Evolutionary conservation across 2,888 invertebrate genomes (phyloP), one percentile per base, ranked within the genome.

Genomic region (Sipha maydis): DNA sequence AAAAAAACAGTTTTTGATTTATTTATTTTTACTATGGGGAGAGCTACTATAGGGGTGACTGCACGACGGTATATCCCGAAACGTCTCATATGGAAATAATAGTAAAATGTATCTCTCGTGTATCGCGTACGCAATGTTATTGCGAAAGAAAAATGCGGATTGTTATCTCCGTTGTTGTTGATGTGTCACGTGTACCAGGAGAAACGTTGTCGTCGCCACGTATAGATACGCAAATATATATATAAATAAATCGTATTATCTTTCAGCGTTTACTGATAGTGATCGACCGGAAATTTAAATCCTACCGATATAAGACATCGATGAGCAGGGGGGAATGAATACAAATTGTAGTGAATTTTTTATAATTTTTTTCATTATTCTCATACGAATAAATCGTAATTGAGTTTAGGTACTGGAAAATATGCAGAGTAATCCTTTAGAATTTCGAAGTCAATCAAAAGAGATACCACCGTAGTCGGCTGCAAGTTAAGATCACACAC

Each of bases 261-360:
- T 28, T 41, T 80, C 86, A 41, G 41, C 76, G 67, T 77, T 77
- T 77, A 77, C 85, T 75, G 86, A 88, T 73, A 67, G 75, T 80
- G 86, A 75, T 75, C 86, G 80, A 82, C 86, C 86, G 86, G 86
- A 88, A 88, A 88, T 88, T 88, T 80, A 80, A 88, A 86, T 79
- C 79, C 41, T 61, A 67, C 56, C 83, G 21, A 83, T 75, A 31
- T 83, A 80, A 17, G 4, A 4, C n/a, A 38, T 25, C 73, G 25
- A 28, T 28, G 38, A 76, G 34, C 25, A 21, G 61, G 48, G 48
- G 56, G 34, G 71, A 75, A 73, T 73, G 41, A 73, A 61, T n/a
- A 83, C 34, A 56, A 25, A 48, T 31, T 28, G 48, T 61, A 61
- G 61, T 21, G 61, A 3, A 61, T 48, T 48, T 48, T 48, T 48